A percentile compares a stretch with the other conserved stretches of the same genome.
These are phyloP conservation scores for Sebastes itinus DNA, from an alignment of 2,797 vertebrate species.

Conservation along the genomic window DNA sequence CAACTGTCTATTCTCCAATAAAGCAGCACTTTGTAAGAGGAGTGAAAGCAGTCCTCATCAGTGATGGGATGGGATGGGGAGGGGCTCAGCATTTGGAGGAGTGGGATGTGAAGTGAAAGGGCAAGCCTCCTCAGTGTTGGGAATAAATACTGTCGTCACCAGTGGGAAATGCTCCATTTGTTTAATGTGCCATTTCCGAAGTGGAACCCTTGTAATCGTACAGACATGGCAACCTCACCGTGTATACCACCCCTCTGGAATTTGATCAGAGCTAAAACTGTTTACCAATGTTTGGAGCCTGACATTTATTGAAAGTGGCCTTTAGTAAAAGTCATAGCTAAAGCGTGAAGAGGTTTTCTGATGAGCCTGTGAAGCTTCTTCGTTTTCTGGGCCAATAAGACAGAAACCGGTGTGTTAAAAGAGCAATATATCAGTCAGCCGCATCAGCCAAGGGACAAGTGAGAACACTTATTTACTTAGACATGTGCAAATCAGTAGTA, in stretches of 20 bases:
- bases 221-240: constrained; percentile 59
- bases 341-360: constrained; percentile 76
- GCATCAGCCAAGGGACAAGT: constrained; percentile 26
- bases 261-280: constrained; percentile 81
- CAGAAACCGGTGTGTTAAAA: constrained; percentile 29
- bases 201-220: constrained; percentile 67
- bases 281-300: constrained; percentile 79
- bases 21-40: constrained; percentile 14
- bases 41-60: constrained; percentile 3
- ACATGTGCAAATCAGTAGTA: constrained; percentile 4
- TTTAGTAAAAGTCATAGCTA: constrained; percentile 83
- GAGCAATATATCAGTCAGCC: constrained; percentile 48
- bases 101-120: constrained; percentile 66
- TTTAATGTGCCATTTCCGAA: constrained; percentile 76
- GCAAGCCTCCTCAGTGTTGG: constrained; percentile 60
- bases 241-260: constrained; percentile 70
- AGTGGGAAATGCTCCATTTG: constrained; percentile 75
- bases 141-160: constrained; percentile 70
- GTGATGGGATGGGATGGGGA: background rate
- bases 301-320: constrained; percentile 86
- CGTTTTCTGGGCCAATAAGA: constrained; percentile 48
- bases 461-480: constrained; percentile 25
- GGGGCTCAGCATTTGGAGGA: constrained; percentile 48
- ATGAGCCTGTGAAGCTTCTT: constrained; percentile 71
- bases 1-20: background rate